Base-by-base conservation (phyloP, 2,113 vertebrate genomes). In the Ophthalmolycus amberensis region DNA sequence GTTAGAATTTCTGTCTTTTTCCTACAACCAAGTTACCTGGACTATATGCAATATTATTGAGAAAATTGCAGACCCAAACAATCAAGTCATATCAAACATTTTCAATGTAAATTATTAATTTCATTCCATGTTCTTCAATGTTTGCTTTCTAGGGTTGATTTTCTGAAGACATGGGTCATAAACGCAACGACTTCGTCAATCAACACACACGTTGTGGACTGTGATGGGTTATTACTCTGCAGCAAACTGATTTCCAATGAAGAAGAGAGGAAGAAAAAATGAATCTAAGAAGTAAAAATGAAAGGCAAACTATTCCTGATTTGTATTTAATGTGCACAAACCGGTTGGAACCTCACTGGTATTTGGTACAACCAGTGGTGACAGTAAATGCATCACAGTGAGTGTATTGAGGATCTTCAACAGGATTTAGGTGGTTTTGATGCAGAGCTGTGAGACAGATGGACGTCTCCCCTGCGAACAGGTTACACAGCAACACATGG, bases 401-500 rank as follows among this genome's bases (percentile, higher is more conserved):
- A 25, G 74, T 14, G 38, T 0, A 1, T 46, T 27, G 29, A 18
- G 56, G 71, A 71, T 59, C 64, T 37, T 76, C 80, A 76, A 77
- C 83, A 87, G 71, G 85, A 84, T 82, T 48, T 65, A 14, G 22
- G 58, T 32, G 27, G 14, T 60, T 29, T 29, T 7, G 52, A 1
- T 54, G 15, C 48, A 71, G 44, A 76, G 6, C 42, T 52, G 70
- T 46, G 44, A 77, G 88, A 93, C 93, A 93, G 93, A 93, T 86
- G 91, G 91, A 90, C 71, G 42, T 77, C 56, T 87, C 80, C 83
- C 68, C 79, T 63, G 77, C 68, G 72, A 63, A 81, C 92, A 92
- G 90, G 90, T 91, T 89, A 89, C 89, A 89, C 80, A 37, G 85
- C 87, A 89, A 92, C 90, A 89, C 82, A 90, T 88, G 85, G 84